These are phyloP conservation scores for Lepidocolaptes lacrymiger DNA, from an alignment of 2,797 vertebrate species.

Conservation along the genomic window DNA sequence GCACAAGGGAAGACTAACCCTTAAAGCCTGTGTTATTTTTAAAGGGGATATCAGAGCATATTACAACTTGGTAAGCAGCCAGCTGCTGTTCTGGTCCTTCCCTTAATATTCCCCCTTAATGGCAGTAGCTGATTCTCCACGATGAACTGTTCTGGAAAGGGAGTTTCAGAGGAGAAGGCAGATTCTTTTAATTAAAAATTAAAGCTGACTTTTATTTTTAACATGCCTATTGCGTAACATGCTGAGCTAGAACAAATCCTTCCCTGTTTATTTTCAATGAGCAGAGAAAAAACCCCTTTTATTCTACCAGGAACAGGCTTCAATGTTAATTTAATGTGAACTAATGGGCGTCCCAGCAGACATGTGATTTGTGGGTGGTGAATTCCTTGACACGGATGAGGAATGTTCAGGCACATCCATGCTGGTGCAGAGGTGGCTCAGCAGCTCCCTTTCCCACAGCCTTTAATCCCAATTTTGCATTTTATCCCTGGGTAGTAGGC, in stretches of 20 bases:
- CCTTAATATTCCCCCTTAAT: neutral
- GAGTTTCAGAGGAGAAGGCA: slow-evolving; percentile 12
- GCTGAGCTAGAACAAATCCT: slow-evolving; percentile 40
- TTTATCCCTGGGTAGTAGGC: neutral
- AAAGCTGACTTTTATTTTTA: slow-evolving; percentile 49
- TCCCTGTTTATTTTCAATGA: slow-evolving; percentile 33
- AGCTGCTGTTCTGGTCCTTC: neutral
- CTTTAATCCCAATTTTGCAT: neutral
- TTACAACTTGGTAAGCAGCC: neutral
- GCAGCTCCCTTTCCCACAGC: slow-evolving; percentile 1
- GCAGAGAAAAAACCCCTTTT: neutral
- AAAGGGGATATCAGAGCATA: neutral
- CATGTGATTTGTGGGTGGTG: slow-evolving; percentile 73
- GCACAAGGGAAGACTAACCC: neutral
- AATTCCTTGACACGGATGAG: slow-evolving; percentile 59
- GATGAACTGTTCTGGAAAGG: neutral
- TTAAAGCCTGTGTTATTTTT: neutral
- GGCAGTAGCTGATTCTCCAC: neutral
- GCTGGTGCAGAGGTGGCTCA: neutral
- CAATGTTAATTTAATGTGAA: slow-evolving; percentile 57
- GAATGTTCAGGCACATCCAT: slow-evolving; percentile 9
- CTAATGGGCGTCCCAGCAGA: slow-evolving; percentile 45
- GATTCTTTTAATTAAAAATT: slow-evolving; percentile 52
- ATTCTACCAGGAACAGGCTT: slow-evolving; percentile 15
- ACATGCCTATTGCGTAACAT: slow-evolving; percentile 9